Evolutionary conservation across 2,888 invertebrate species (phyloP).

Genomic region (Plebejus anna): DNA sequence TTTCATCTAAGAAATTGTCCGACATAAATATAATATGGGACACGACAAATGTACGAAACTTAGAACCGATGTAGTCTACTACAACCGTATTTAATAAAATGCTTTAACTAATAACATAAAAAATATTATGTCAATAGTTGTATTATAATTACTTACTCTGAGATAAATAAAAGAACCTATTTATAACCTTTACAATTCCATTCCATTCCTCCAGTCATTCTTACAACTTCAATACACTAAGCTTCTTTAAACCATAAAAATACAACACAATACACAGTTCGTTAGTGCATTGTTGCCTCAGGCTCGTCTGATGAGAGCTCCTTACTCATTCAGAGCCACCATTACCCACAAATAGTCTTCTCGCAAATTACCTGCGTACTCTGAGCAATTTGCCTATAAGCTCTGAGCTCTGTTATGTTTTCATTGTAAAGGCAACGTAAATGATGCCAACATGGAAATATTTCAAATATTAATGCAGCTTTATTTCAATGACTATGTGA

Average conservation of each 20-base stretch:
- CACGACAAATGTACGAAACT: slow-evolving; percentile 1
- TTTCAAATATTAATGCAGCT: neutral
- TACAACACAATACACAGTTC: neutral
- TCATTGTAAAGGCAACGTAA: neutral
- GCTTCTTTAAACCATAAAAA: neutral
- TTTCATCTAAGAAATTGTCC: neutral
- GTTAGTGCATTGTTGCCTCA: slow-evolving; percentile 18
- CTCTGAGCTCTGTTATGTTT: neutral
- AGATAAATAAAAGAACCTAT: too few relatives aligned
- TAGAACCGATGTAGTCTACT: neutral
- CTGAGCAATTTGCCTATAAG: slow-evolving; percentile 4
- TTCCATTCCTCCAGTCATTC: neutral
- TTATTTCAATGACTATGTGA: too few relatives aligned
- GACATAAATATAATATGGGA: neutral
- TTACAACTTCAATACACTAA: neutral
- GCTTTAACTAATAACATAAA: too few relatives aligned
- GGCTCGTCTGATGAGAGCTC: slow-evolving; percentile 32
- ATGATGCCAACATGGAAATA: slow-evolving; percentile 24
- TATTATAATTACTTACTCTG: too few relatives aligned
- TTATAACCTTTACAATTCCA: neutral
- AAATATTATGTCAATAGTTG: too few relatives aligned
- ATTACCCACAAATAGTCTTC: slow-evolving; percentile 33
- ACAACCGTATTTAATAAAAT: too few relatives aligned
- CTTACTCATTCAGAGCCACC: slow-evolving; percentile 35
- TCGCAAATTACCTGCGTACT: slow-evolving; percentile 35